phyloP scores from a whole-genome alignment of 2,888 invertebrate genomes.

The Argyresthia goedartella region DNA sequence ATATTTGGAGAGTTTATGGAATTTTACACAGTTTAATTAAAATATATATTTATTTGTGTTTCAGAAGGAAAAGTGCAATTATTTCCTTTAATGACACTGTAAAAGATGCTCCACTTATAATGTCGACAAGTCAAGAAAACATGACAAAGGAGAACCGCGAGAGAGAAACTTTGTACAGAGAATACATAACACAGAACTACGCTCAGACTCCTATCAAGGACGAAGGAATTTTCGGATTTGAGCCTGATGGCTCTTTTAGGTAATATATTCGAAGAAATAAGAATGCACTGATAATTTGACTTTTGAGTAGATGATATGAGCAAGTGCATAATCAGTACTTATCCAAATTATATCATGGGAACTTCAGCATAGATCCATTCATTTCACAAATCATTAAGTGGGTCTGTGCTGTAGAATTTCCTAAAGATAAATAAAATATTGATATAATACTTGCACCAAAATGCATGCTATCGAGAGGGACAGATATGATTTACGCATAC shows the following conservation, averaged over 20 bases:
- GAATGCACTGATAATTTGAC: no score
- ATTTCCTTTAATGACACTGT: conserved; percentile 38
- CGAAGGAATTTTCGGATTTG: conserved; percentile 69
- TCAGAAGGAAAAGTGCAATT: conserved; percentile 57
- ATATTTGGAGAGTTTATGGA: neutral
- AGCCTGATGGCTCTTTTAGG: conserved; percentile 66
- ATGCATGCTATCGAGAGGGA: no score
- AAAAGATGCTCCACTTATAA: conserved; percentile 60
- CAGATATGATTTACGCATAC: no score
- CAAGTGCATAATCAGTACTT: no score
- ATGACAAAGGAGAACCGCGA: conserved; percentile 64
- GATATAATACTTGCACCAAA: no score
- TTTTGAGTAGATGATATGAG: no score
- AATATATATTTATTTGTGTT: conserved; percentile 10
- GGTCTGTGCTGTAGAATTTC: no score
- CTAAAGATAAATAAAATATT: no score
- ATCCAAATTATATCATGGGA: no score
- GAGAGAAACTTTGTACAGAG: conserved; percentile 50
- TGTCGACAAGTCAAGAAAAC: conserved; percentile 75
- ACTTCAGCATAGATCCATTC: no score
- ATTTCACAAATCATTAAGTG: no score
- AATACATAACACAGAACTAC: conserved; percentile 60
- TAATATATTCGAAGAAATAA: conserved; percentile 12
- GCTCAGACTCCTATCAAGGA: conserved; percentile 71
- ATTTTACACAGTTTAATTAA: neutral